A percentile compares a stretch with the other conserved stretches of the same genome.
These are phyloP conservation scores for Clamator glandarius DNA, from an alignment of 2,797 vertebrate species.

Conservation along the genomic window DNA sequence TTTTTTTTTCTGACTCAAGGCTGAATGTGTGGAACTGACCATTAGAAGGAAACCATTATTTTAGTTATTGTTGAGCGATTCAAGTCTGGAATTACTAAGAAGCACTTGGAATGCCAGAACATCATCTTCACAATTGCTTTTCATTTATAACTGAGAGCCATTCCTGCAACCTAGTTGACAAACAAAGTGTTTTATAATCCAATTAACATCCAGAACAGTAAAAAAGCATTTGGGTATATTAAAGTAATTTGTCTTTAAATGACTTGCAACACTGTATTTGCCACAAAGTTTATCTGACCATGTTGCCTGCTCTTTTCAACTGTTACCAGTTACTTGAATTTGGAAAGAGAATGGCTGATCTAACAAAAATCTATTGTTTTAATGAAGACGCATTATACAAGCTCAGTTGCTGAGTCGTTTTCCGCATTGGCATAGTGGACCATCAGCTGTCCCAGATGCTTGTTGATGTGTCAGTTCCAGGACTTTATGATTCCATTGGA, in stretches of 20 bases:
- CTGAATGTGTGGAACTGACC: neutral
- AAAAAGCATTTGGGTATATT: neutral
- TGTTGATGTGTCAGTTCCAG: neutral
- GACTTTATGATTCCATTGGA: neutral
- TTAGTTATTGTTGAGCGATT: neutral
- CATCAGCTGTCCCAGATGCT: neutral
- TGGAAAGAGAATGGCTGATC: neutral
- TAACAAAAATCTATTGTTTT: neutral
- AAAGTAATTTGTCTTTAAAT: neutral
- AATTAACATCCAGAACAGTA: slow-evolving; percentile 17
- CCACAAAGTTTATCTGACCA: neutral
- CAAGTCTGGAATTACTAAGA: neutral
- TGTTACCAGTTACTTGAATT: neutral
- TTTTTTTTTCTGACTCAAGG: neutral
- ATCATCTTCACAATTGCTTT: neutral
- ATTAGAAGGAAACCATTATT: neutral
- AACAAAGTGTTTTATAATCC: neutral
- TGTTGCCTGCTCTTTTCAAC: fast-evolving
- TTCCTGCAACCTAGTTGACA: neutral
- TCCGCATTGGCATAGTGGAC: neutral
- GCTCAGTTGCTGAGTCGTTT: neutral
- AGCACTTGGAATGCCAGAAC: neutral
- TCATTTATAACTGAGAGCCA: neutral
- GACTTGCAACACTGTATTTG: neutral
- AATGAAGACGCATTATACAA: neutral